Percentiles rank a stretch among this genome's conserved stretches.
Evolutionary conservation across 2,113 vertebrate species (phyloP).

Genomic region (Isichthys henryi): DNA sequence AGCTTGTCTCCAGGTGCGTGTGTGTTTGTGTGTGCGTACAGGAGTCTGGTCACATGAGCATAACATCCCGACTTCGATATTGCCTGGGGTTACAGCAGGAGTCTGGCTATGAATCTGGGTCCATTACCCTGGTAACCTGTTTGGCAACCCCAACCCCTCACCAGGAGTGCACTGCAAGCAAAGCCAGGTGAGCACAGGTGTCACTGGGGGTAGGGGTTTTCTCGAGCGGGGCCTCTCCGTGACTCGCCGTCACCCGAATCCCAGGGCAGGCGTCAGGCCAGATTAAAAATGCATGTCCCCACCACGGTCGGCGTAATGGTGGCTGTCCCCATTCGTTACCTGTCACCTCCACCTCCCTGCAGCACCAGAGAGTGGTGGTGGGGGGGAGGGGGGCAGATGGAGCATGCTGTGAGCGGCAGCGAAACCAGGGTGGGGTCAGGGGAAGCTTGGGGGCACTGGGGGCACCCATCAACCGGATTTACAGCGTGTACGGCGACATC

Average conservation of each 20-base stretch:
- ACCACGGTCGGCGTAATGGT: constrained; percentile 40
- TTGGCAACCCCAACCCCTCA: too few species aligned
- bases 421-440: not conserved
- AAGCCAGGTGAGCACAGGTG: not conserved
- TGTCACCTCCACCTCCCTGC: constrained; percentile 37
- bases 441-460: not conserved
- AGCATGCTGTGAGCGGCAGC: not conserved
- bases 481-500: not conserved
- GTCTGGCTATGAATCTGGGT: not conserved
- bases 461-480: not conserved
- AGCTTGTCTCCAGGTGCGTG: not conserved
- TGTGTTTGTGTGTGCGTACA: not conserved
- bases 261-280: constrained; percentile 25
- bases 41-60: not conserved
- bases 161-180: not conserved
- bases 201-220: not conserved
- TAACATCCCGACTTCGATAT: not conserved
- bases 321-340: constrained; percentile 47
- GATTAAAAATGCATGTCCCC: constrained; percentile 52
- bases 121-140: not conserved
- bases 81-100: not conserved
- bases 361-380: constrained; percentile 23
- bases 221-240: not conserved
- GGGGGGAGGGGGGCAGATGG: constrained; percentile 13
- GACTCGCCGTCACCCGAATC: not conserved